phyloP scores from a whole-genome alignment of 2,113 vertebrate genomes.

The Thryonomys swinderianus region DNA sequence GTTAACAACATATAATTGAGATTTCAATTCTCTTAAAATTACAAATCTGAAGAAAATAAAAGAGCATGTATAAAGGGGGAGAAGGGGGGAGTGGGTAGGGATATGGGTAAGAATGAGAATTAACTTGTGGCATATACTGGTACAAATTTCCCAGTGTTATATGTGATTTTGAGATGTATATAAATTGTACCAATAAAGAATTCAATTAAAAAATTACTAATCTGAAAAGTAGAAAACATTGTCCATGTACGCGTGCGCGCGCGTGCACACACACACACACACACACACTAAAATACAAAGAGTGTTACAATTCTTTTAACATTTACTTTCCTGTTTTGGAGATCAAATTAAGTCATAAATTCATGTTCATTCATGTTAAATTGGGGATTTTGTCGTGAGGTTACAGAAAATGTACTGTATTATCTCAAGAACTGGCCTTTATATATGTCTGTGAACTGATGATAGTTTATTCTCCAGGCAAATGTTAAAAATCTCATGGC shows the following conservation, averaged over 20 bases:
- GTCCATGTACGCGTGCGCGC: no score
- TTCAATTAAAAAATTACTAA: no score
- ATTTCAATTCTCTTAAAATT: constrained; percentile 2
- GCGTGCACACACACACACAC: neutral
- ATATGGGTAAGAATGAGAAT: no score
- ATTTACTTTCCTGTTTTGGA: neutral
- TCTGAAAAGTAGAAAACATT: neutral
- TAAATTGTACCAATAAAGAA: no score
- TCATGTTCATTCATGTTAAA: neutral
- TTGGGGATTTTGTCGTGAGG: neutral
- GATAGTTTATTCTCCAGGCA: constrained; percentile 42
- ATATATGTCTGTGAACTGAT: neutral
- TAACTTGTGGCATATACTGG: no score
- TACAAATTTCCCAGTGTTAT: no score
- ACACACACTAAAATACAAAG: neutral
- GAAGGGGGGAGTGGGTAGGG: no score
- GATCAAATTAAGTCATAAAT: neutral
- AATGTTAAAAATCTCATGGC: constrained; percentile 19
- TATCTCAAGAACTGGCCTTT: constrained; percentile 2
- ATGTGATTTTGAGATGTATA: no score
- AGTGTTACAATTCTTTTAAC: neutral
- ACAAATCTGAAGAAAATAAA: neutral
- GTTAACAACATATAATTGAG: neutral
- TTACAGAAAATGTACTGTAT: neutral
- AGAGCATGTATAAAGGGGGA: no score